phyloP scores from a whole-genome alignment of 1,140 invertebrate genomes.

The Gryllus bimaculatus region DNA sequence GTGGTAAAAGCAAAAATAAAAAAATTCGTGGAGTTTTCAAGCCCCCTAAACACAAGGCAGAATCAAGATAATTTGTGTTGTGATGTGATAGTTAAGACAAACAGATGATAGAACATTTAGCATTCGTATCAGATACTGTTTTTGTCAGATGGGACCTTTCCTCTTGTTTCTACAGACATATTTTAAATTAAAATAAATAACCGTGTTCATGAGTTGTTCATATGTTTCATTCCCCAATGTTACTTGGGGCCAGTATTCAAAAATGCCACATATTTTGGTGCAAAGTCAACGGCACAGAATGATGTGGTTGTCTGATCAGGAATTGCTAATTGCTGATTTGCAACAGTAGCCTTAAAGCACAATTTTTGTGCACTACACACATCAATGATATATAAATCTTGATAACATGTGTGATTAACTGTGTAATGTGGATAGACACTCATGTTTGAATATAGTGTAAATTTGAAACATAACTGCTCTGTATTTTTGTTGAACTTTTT shows the following conservation, averaged over 20 bases:
- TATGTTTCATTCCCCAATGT: background rate
- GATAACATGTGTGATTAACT: no score
- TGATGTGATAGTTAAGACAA: slow-evolving; percentile 29
- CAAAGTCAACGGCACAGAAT: background rate
- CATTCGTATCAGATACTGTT: background rate
- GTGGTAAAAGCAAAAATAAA: slow-evolving; percentile 58
- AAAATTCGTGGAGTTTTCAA: slow-evolving; percentile 69
- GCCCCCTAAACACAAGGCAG: slow-evolving; percentile 92
- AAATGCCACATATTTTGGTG: background rate
- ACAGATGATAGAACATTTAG: background rate
- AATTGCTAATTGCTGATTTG: background rate
- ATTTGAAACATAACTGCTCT: no score
- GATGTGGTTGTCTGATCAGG: background rate
- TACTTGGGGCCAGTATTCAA: background rate
- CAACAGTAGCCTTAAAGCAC: background rate
- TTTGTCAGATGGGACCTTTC: background rate
- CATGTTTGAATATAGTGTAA: no score
- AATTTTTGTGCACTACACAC: background rate
- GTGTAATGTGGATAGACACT: no score
- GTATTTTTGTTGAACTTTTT: no score
- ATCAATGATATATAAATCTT: no score
- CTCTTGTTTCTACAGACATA: background rate
- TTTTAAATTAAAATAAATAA: slow-evolving; percentile 2
- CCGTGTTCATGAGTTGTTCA: background rate
- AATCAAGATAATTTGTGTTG: slow-evolving; percentile 67